A percentile compares a stretch with the other conserved stretches of the same genome.
These are phyloP conservation scores for Dynastes tityus DNA, from an alignment of 2,888 invertebrate species.

Conservation along the genomic window DNA sequence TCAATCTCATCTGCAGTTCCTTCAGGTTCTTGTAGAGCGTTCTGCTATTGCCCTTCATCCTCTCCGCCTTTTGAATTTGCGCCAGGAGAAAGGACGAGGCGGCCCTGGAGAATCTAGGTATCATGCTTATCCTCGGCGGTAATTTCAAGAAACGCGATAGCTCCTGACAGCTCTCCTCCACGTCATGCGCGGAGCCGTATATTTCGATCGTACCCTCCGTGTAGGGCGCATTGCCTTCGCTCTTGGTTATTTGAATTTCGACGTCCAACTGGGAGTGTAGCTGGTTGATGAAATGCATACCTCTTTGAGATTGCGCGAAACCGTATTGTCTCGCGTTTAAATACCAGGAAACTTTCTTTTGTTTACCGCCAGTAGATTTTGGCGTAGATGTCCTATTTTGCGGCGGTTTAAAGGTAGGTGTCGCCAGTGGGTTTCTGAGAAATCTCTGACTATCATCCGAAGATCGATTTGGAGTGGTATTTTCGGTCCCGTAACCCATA, in stretches of 20 bases:
- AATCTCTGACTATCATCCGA: not conserved
- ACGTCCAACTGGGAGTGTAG: too few relatives aligned
- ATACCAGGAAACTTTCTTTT: not conserved
- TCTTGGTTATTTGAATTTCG: not conserved
- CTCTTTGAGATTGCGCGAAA: slow-evolving; percentile 24
- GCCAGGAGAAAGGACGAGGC: slow-evolving; percentile 17
- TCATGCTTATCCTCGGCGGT: not conserved
- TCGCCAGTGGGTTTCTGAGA: not conserved
- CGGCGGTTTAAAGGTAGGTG: too few relatives aligned
- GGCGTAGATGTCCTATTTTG: too few relatives aligned
- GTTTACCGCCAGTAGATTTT: too few relatives aligned
- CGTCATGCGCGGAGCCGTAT: not conserved
- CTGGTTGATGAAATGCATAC: not conserved
- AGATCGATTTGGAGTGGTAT: not conserved
- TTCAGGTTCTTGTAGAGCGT: slow-evolving; percentile 27
- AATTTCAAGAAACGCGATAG: not conserved
- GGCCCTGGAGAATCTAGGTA: slow-evolving; percentile 38
- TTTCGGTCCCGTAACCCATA: slow-evolving; percentile 24
- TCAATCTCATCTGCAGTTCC: slow-evolving; percentile 7
- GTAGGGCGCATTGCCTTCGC: not conserved
- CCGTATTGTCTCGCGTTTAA: slow-evolving; percentile 9
- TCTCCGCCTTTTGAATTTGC: slow-evolving; percentile 31
- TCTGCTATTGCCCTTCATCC: slow-evolving; percentile 44
- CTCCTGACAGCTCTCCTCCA: slow-evolving; percentile 8
- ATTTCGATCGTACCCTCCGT: slow-evolving; percentile 24